These are phyloP conservation scores for Bombus turneri DNA, from an alignment of 1,140 invertebrate genomes.

Conservation along the genomic window DNA sequence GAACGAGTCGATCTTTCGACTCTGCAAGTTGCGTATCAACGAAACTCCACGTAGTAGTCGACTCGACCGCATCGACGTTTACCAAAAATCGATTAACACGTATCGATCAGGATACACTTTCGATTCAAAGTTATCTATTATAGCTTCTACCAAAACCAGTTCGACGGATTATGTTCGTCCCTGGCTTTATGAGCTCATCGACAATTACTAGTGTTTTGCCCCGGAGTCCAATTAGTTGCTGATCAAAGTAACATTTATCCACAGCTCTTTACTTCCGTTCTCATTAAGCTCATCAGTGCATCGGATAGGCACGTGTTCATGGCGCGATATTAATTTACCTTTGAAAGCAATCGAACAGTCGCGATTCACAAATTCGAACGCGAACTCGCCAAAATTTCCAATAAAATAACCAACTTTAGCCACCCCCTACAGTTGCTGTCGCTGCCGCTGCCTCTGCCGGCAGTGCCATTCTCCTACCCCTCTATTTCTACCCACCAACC, in stretches of 20 bases:
- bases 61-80: background rate
- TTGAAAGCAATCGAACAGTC: conserved; percentile 71
- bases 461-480: conserved; percentile 40
- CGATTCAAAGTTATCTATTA: conserved; percentile 42
- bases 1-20: too few relatives aligned
- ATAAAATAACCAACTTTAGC: conserved; percentile 70
- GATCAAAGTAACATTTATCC: conserved; percentile 71
- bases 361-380: conserved; percentile 70
- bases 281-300: conserved; percentile 72
- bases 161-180: conserved; percentile 62
- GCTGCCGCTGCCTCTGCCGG: conserved; percentile 21
- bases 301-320: conserved; percentile 72
- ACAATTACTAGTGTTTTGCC: conserved; percentile 70
- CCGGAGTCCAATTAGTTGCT: conserved; percentile 69
- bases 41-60: too few relatives aligned
- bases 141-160: conserved; percentile 56
- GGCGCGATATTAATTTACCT: conserved; percentile 73
- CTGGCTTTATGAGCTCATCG: conserved; percentile 65
- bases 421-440: conserved; percentile 21
- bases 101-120: background rate
- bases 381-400: conserved; percentile 68
- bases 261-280: conserved; percentile 71
- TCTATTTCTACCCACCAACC: background rate
- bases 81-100: background rate
- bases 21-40: too few relatives aligned